These are phyloP conservation scores for Drosophila sordidapex DNA, from an alignment of 2,888 invertebrate species.

Conservation along the genomic window DNA sequence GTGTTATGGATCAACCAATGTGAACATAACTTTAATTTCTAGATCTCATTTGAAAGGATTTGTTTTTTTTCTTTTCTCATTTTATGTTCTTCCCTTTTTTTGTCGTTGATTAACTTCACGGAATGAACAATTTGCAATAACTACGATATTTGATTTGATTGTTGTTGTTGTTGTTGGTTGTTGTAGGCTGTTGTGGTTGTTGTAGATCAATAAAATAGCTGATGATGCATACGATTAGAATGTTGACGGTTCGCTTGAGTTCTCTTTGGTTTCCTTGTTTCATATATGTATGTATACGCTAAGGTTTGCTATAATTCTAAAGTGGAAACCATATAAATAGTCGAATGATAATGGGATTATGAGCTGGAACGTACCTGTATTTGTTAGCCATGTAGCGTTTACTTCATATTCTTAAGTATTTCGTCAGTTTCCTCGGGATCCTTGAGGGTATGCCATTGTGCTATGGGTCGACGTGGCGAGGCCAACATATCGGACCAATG, in stretches of 20 bases:
- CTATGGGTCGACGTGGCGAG: conserved; percentile 99
- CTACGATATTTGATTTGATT: conserved; percentile 76
- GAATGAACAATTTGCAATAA: conserved; percentile 65
- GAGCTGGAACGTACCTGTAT: conserved; percentile 43
- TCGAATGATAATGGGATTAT: background rate
- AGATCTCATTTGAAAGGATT: conserved; percentile 20
- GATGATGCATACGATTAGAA: conserved; percentile 72
- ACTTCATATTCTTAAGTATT: conserved; percentile 84
- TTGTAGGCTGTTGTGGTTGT: conserved; percentile 54
- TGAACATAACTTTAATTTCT: conserved; percentile 56
- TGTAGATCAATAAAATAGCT: conserved; percentile 58
- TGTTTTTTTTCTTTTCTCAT: conserved; percentile 2
- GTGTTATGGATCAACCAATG: conserved; percentile 52
- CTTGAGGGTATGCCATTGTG: conserved; percentile 99
- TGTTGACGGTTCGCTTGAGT: conserved; percentile 71
- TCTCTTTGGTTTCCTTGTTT: conserved; percentile 62
- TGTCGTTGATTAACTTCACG: conserved; percentile 46
- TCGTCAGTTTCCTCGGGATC: conserved; percentile 93
- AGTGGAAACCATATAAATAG: background rate
- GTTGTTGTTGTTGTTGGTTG: conserved; percentile 67
- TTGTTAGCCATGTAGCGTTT: conserved; percentile 63
- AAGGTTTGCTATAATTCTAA: conserved; percentile 61
- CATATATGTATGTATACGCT: conserved; percentile 37
- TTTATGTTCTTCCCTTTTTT: conserved; percentile 18
- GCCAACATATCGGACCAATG: conserved; percentile 99